Conservation (phyloP, 2,888 invertebrate species). For the Standfussiana lucernea region DNA sequence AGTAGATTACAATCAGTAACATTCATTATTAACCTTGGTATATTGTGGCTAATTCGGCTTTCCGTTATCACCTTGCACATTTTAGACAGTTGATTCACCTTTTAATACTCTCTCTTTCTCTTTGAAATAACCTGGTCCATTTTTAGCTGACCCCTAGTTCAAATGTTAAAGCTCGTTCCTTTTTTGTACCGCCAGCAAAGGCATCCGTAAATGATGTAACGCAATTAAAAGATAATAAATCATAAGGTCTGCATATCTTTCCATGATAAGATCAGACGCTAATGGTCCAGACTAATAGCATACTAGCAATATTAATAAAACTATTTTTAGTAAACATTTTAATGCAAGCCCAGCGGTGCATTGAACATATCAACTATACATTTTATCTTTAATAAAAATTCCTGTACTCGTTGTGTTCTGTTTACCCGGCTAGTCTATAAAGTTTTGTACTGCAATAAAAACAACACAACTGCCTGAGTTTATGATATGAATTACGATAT, state of each 20-base stretch:
- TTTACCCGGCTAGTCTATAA: constrained; percentile 45
- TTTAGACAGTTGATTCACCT: background rate
- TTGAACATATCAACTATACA: constrained; percentile 22
- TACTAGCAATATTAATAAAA: constrained; percentile 74
- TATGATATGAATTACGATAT: constrained; percentile 28
- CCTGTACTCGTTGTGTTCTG: constrained; percentile 30
- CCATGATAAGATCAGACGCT: constrained; percentile 78
- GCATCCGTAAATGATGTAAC: constrained; percentile 63
- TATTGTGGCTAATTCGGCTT: background rate
- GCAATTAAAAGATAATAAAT: constrained; percentile 77
- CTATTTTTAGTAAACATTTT: constrained; percentile 69
- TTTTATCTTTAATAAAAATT: constrained; percentile 41
- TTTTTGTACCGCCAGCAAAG: constrained; percentile 41
- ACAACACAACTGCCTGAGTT: constrained; percentile 35
- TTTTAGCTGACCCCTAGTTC: constrained; percentile 34
- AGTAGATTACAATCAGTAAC: background rate
- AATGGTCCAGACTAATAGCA: constrained; percentile 79
- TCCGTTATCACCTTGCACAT: background rate
- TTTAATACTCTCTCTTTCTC: background rate
- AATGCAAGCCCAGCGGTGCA: constrained; percentile 42
- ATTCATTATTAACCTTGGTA: background rate
- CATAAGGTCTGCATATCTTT: constrained; percentile 58
- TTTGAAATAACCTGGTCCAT: constrained; percentile 9
- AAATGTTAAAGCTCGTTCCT: constrained; percentile 35
- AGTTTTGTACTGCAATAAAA: constrained; percentile 52